Conservation (phyloP, 1,140 invertebrate species). For the Tetraneura akinire region DNA sequence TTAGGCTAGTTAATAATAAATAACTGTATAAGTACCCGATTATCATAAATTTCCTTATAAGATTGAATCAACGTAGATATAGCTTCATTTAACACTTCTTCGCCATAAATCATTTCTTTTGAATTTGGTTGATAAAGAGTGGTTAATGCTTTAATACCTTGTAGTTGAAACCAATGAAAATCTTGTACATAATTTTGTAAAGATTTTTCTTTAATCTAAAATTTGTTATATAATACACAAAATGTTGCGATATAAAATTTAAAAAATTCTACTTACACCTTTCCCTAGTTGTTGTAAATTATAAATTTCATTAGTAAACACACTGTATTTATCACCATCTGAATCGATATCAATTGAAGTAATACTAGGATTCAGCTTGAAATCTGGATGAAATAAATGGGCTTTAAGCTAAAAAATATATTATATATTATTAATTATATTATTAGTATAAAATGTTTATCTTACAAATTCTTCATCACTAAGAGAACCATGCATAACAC, state of each 20-base stretch:
- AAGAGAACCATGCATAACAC: constrained; percentile 3
- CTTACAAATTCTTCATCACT: constrained; percentile 32
- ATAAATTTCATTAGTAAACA: constrained; percentile 13
- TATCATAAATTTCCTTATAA: constrained; percentile 69
- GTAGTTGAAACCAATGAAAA: constrained; percentile 69
- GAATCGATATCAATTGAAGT: background rate
- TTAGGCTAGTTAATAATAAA: background rate
- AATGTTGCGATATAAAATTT: background rate
- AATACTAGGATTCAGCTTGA: constrained; percentile 16
- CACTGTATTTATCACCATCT: background rate
- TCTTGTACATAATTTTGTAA: constrained; percentile 63
- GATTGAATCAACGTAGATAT: constrained; percentile 64
- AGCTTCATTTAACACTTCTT: constrained; percentile 65
- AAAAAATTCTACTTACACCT: constrained; percentile 1
- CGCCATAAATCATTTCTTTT: constrained; percentile 68
- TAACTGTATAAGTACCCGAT: constrained; percentile 61
- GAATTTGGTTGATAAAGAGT: constrained; percentile 72
- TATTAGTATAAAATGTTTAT: background rate
- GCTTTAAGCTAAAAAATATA: constrained; percentile 1
- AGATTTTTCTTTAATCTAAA: constrained; percentile 27
- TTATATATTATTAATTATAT: background rate
- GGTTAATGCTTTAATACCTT: constrained; percentile 65
- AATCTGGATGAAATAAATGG: constrained; percentile 27
- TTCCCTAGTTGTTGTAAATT: background rate
- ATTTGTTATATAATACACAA: background rate